These are phyloP conservation scores for Edolisoma coerulescens DNA, from an alignment of 2,113 vertebrate genomes.

Conservation along the genomic window DNA sequence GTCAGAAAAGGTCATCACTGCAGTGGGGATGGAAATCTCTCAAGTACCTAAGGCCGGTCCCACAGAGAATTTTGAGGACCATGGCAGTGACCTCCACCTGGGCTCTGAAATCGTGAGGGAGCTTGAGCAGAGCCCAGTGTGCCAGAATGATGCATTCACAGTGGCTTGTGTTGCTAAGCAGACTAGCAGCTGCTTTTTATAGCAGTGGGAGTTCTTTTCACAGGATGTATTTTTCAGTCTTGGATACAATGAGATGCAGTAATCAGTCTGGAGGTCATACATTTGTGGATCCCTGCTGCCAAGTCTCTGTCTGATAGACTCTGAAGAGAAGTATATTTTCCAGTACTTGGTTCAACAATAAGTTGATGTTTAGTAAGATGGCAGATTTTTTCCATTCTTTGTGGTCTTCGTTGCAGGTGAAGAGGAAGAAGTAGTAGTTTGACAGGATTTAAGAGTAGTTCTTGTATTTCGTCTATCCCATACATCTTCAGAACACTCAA, in stretches of 20 bases:
- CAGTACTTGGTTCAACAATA: background rate
- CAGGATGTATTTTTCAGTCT: background rate
- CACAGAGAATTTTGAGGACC: background rate
- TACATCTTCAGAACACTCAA: background rate
- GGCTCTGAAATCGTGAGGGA: background rate
- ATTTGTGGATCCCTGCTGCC: background rate
- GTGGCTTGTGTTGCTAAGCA: conserved; percentile 17
- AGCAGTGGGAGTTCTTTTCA: background rate
- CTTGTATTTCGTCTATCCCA: background rate
- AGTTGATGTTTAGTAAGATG: background rate
- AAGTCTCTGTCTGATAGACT: background rate
- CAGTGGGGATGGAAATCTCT: background rate
- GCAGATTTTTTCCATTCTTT: background rate
- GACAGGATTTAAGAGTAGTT: background rate
- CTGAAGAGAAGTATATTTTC: background rate
- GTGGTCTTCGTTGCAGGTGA: background rate
- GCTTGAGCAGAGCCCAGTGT: background rate
- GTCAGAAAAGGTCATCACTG: conserved; percentile 8
- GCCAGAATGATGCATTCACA: background rate
- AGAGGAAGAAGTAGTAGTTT: background rate
- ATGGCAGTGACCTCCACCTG: background rate
- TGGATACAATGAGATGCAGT: background rate
- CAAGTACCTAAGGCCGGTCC: background rate
- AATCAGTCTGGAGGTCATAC: background rate
- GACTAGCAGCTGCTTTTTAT: background rate